A percentile compares a stretch with the other conserved stretches of the same genome.
Evolutionary conservation across 1,140 invertebrate genomes (phyloP).

Genomic region (Argopecten irradians): DNA sequence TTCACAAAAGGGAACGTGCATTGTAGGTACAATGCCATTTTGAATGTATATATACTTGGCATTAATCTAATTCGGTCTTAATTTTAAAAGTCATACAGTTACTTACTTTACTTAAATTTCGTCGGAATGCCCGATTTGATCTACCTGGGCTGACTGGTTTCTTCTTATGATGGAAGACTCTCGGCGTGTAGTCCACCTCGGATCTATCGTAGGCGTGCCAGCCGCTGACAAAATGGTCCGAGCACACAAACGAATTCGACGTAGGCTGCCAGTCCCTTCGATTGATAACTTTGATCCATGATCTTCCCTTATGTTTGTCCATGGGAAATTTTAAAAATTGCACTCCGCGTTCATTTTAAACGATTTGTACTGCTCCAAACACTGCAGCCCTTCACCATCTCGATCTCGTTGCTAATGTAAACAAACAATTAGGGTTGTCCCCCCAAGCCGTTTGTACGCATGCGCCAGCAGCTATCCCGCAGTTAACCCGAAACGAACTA

Average conservation of each 20-base stretch:
- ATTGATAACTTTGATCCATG: neutral
- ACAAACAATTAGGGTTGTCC: neutral
- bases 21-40: neutral
- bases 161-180: neutral
- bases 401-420: neutral
- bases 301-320: neutral
- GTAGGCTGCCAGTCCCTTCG: neutral
- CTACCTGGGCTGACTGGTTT: neutral
- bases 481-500: neutral
- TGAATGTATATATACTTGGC: neutral
- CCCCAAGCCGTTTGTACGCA: neutral
- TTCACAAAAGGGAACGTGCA: neutral
- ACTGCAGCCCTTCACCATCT: neutral
- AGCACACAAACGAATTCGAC: neutral
- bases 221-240: neutral
- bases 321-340: neutral
- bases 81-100: no score
- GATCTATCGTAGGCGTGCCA: neutral
- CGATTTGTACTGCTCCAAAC: neutral
- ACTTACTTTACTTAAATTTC: neutral
- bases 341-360: neutral
- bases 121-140: neutral
- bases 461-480: neutral
- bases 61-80: no score
- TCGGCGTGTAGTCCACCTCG: neutral